Percentiles rank a stretch among this genome's conserved stretches.
Conservation (phyloP, 2,888 invertebrate genomes). For the Tetragnatha montana region DNA sequence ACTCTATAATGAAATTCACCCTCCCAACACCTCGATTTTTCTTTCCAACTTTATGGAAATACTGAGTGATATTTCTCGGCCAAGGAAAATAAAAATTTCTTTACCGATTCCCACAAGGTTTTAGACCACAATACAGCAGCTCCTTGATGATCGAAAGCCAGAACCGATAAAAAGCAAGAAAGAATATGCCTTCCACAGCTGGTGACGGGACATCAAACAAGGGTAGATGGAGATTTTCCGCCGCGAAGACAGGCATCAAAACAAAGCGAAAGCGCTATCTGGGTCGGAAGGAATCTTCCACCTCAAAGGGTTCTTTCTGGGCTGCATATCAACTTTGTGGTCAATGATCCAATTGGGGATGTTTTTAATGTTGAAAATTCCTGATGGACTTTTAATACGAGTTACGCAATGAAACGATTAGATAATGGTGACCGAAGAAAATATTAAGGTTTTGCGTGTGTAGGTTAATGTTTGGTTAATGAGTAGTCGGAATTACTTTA, state of each 20-base stretch:
- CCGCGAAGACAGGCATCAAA: constrained; percentile 6
- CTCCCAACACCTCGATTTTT: not conserved
- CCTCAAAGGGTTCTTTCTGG: not conserved
- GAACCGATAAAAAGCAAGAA: constrained; percentile 30
- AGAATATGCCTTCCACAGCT: constrained; percentile 9
- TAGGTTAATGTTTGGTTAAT: no score
- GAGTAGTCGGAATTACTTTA: no score
- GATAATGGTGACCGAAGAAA: no score
- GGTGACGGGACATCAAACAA: constrained; percentile 24
- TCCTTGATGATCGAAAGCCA: constrained; percentile 9
- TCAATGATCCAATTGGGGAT: not conserved
- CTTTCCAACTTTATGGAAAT: not conserved
- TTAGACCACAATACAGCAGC: constrained; percentile 42
- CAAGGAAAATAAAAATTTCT: not conserved
- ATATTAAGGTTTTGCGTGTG: no score
- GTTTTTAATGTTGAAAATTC: not conserved
- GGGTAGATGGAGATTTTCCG: not conserved
- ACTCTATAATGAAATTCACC: not conserved
- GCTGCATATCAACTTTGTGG: not conserved
- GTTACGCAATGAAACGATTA: no score
- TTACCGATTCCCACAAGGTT: constrained; percentile 53
- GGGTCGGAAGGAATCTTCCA: not conserved
- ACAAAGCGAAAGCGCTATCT: constrained; percentile 2
- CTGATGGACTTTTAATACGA: not conserved
- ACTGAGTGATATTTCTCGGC: not conserved